Percentiles rank a stretch among this genome's conserved stretches.
Evolutionary conservation across 1,140 invertebrate species (phyloP).

Genomic region (Drosophila navojoa): DNA sequence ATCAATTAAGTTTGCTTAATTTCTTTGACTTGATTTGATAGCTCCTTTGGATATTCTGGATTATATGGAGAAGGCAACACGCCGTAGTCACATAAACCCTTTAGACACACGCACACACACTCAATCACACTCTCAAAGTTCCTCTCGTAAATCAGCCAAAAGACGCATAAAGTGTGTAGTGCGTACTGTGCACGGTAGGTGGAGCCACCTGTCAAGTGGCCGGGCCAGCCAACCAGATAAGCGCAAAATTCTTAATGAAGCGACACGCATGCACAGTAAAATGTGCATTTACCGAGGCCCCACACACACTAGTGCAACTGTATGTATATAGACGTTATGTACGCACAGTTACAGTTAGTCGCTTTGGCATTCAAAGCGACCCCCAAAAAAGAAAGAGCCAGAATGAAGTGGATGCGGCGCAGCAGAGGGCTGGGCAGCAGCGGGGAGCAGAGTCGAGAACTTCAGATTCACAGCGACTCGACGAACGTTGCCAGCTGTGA

Average conservation of each 20-base stretch:
- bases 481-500: slow-evolving; percentile 36
- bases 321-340: slow-evolving; percentile 25
- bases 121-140: neutral
- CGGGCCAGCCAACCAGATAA: slow-evolving; percentile 49
- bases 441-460: slow-evolving; percentile 13
- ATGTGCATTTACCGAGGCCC: slow-evolving; percentile 19
- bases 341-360: slow-evolving; percentile 17
- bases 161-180: slow-evolving; percentile 9
- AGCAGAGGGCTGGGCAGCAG: too few species aligned
- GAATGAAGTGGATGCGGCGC: neutral
- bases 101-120: neutral
- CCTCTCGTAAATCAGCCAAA: slow-evolving; percentile 7
- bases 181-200: slow-evolving; percentile 24
- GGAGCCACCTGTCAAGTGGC: slow-evolving; percentile 32
- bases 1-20: too few species aligned
- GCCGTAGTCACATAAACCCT: neutral
- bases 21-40: too few species aligned
- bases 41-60: too few species aligned
- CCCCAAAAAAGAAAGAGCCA: slow-evolving; percentile 27
- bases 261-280: slow-evolving; percentile 45
- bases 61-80: too few species aligned
- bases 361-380: slow-evolving; percentile 40
- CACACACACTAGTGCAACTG: neutral
- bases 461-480: slow-evolving; percentile 15
- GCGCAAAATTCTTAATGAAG: slow-evolving; percentile 44